Evolutionary conservation across 2,113 vertebrate species (phyloP).

Genomic region (Saguinus midas): DNA sequence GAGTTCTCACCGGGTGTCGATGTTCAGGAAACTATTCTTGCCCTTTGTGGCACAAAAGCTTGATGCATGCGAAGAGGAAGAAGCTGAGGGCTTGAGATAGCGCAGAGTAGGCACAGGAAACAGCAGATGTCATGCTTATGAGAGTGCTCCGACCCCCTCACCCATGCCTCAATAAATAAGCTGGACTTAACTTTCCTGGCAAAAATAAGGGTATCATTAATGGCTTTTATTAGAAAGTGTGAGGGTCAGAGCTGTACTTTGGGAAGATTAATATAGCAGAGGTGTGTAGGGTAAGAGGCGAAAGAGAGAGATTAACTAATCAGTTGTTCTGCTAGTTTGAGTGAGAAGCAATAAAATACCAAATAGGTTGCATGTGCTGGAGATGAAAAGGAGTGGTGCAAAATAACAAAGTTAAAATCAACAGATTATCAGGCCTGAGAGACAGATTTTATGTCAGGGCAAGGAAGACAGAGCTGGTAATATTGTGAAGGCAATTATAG

Average conservation of each 20-base stretch:
- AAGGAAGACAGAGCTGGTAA: neutral
- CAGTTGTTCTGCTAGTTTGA: neutral
- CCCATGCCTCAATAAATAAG: neutral
- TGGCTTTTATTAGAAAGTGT: neutral
- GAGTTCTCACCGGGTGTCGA: fast-evolving
- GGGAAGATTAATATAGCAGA: slow-evolving; percentile 11
- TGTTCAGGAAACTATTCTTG: neutral
- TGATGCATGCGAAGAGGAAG: neutral
- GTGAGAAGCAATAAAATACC: slow-evolving; percentile 10
- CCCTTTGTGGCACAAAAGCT: fast-evolving
- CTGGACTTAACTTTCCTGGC: neutral
- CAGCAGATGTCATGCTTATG: neutral
- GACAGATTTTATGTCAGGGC: neutral
- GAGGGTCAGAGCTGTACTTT: neutral
- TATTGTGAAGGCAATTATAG: neutral
- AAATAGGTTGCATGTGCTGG: neutral
- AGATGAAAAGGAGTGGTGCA: neutral
- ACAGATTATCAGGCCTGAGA: neutral
- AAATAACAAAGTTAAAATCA: slow-evolving; percentile 2
- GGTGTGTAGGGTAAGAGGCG: neutral
- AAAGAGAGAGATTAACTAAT: neutral
- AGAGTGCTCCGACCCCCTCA: neutral
- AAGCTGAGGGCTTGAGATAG: neutral
- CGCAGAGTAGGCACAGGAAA: neutral
- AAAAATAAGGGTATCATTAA: neutral